Percentiles rank a stretch among this genome's conserved stretches.
These are phyloP conservation scores for Nasonia vitripennis DNA, from an alignment of 1,140 invertebrate genomes.

Conservation along the genomic window DNA sequence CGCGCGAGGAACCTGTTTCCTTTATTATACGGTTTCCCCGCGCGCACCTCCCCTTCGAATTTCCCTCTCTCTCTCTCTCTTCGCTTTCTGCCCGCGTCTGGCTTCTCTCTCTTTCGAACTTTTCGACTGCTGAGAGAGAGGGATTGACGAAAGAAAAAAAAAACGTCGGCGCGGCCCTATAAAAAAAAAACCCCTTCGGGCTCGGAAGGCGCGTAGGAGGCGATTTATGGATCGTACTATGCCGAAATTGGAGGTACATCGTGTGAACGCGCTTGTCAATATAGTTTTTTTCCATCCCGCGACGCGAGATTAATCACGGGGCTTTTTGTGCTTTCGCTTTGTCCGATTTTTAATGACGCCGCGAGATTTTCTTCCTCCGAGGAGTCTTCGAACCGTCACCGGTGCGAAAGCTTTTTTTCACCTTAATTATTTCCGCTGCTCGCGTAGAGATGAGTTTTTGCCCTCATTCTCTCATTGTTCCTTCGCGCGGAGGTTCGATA, in stretches of 20 bases:
- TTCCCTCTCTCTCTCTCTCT: background rate
- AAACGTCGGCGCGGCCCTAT: background rate
- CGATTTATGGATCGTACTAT: conserved; percentile 28
- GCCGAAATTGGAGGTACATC: conserved; percentile 10
- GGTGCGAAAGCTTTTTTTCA: background rate
- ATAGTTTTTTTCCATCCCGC: conserved; percentile 2
- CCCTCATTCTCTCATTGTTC: too few relatives aligned
- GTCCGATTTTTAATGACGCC: background rate
- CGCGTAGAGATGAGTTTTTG: too few relatives aligned
- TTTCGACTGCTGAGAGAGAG: conserved; percentile 19
- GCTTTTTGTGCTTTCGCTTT: conserved; percentile 22
- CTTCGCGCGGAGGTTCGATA: too few relatives aligned
- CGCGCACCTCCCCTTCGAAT: background rate
- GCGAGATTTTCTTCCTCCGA: background rate
- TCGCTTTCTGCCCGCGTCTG: background rate
- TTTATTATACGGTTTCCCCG: conserved; percentile 32
- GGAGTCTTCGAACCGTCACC: background rate
- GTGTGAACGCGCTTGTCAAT: conserved; percentile 43
- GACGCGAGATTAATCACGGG: conserved; percentile 15
- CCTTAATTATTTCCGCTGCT: background rate
- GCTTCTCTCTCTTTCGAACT: conserved; percentile 18
- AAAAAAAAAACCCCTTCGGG: conserved; percentile 29
- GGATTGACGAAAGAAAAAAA: background rate
- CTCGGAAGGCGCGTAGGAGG: conserved; percentile 26
- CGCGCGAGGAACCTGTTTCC: conserved; percentile 51